Evolutionary conservation across 2,113 vertebrate species (phyloP).

Genomic region (Bambusicola thoracicus): DNA sequence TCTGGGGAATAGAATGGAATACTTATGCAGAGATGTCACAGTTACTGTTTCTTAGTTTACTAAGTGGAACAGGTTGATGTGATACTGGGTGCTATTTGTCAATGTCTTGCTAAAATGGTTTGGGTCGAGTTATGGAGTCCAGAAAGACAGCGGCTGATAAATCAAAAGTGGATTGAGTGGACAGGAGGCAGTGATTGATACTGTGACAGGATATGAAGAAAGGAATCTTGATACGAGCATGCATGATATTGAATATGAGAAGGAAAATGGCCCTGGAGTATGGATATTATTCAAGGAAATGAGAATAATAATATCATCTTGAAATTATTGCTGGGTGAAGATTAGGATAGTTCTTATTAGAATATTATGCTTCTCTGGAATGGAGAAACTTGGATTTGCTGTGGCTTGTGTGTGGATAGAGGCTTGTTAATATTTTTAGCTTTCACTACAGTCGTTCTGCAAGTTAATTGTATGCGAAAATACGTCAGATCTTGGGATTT

Average conservation of each 20-base stretch:
- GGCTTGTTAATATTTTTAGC: slow-evolving; percentile 2
- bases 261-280: slow-evolving; percentile 86
- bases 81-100: slow-evolving; percentile 89
- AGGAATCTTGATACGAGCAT: slow-evolving; percentile 83
- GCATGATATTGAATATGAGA: slow-evolving; percentile 88
- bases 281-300: slow-evolving; percentile 96
- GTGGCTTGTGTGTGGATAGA: slow-evolving; percentile 42
- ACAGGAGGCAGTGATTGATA: slow-evolving; percentile 99
- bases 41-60: slow-evolving; percentile 87
- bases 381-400: slow-evolving; percentile 45
- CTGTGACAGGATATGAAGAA: slow-evolving; percentile 95
- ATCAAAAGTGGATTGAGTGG: slow-evolving; percentile 99
- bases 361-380: slow-evolving; percentile 80
- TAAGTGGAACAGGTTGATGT: slow-evolving; percentile 92
- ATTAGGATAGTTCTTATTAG: slow-evolving; percentile 89
- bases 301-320: slow-evolving; percentile 91
- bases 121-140: slow-evolving; percentile 94
- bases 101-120: slow-evolving; percentile 96
- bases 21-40: slow-evolving; percentile 87
- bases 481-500: not conserved
- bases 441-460: slow-evolving; percentile 1
- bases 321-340: slow-evolving; percentile 91
- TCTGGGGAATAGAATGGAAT: slow-evolving; percentile 84
- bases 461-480: not conserved
- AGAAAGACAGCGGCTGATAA: slow-evolving; percentile 91